Evolutionary conservation across 2,797 vertebrate genomes (phyloP).

Genomic region (Allobates femoralis): DNA sequence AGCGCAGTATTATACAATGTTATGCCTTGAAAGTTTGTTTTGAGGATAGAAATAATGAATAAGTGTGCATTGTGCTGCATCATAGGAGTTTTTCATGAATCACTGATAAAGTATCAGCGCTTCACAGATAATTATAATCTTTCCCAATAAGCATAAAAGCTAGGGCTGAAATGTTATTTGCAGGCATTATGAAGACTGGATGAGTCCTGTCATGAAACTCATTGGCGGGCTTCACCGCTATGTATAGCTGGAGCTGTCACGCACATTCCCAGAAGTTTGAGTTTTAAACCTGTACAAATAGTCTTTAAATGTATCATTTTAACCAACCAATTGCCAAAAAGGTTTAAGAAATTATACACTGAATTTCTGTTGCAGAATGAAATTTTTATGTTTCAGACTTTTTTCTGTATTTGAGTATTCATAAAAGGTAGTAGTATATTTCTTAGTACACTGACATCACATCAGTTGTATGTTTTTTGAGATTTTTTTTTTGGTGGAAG

Average conservation of each 20-base stretch:
- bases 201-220: constrained; percentile 14
- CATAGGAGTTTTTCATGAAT: background rate
- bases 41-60: constrained; percentile 1
- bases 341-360: background rate
- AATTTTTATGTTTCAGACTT: background rate
- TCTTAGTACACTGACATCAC: too few species aligned
- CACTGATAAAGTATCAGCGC: background rate
- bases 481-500: too few species aligned
- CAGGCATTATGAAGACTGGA: background rate
- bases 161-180: background rate
- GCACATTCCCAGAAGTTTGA: background rate
- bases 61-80: background rate
- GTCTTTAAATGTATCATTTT: background rate
- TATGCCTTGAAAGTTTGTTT: constrained; percentile 43
- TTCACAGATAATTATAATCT: constrained; percentile 6
- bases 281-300: background rate
- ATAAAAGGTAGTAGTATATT: background rate
- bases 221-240: background rate
- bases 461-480: too few species aligned
- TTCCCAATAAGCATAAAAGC: constrained; percentile 9
- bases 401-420: background rate
- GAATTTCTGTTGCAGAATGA: too few species aligned
- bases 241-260: constrained; percentile 1
- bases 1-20: background rate
- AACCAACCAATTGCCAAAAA: background rate